Base-by-base conservation (phyloP, 2,888 invertebrate genomes). In the Spisula solida region DNA sequence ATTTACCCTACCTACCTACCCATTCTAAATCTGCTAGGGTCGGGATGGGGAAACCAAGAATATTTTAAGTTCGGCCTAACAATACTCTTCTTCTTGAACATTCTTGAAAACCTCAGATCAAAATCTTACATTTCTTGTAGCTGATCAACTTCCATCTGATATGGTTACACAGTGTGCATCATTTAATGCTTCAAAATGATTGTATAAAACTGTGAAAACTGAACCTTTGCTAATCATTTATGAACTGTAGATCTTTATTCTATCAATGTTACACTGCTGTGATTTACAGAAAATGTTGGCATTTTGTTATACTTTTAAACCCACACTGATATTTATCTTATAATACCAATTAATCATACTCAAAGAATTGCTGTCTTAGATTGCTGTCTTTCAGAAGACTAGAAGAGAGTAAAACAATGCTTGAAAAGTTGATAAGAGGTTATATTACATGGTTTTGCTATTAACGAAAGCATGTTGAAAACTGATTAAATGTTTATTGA, bases 401-500 rank as follows among this genome's bases (percentile, higher is more conserved):
- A 41, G 41, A 41, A 41, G 41, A 5, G 41, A 5, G 31, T 75
- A 75, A 16, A 75, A 75, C 75, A 75, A 75, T 75, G 34, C 75
- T 70, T 75, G 75, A 31, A 25, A 60, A 75, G 2, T 75, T 75
- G 75, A 75, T 75, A 75, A 31, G 75, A 75, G 75, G 12, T 31
- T 18, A 75, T 31, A 75, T 31, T 31, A 75, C 75, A 75, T 75
- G 75, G 34, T 75, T 75, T 75, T 75, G 75, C 75, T 75, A 16
- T 75, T 75, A 75, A 34, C 16, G 75, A 75, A 75, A 75, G 75
- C 75, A 75, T 75, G 75, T 75, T 75, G 75, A 34, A 31, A 18
- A 75, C 14, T 8, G 75, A 34, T 75, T 34, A 75, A 75, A 34
- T 16, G 18, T 18, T 75, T 14, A 70, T 70, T 70, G 70, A 70